Base-by-base conservation (phyloP, 2,113 vertebrate species). In the Mystacornis crossleyi region DNA sequence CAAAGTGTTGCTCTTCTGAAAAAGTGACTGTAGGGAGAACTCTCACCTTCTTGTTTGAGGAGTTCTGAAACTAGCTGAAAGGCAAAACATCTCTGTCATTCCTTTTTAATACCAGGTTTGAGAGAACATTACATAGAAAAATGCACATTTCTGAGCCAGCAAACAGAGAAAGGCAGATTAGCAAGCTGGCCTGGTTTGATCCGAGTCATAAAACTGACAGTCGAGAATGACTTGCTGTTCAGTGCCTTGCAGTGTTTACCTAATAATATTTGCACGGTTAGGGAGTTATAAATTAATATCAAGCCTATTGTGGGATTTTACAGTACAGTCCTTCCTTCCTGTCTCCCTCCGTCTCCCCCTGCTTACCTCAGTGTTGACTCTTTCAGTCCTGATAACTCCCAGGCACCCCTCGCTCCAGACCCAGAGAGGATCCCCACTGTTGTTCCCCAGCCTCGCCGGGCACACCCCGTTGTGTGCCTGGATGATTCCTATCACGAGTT, bases 61-160 rank as follows among this genome's bases (percentile, higher is more conserved):
- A 90, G 58, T 48, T 85, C 87, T 93, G 85, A 93, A 83, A 90
- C 38, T 73, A 40, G 85, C 95, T 91, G 78, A 94, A 85, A 95
- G 90, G 95, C 58, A 43, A 95, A 96, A 93, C 79, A 73, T 51
- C 18, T 14, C n/a, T 81, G 81, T 80, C 64, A 74, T 96, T 92
- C 58, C 60, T 75, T 80, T 81, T 77, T 40, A 77, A 81, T 18
- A 29, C 15, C 51, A 25, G 38, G 26, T 83, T 82, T 86, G 66
- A 90, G 64, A 77, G 64, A 88, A 69, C 36, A 43, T 55, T 70
- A 36, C 12, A 28, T 43, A 54, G 84, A 6, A 80, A 88, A 86
- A 85, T 40, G 71, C 54, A 77, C 62, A 88, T 88, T 86, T 94
- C 21, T 90, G 66, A 92, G 71, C 29, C 26, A 14, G 54, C 47